Evolutionary conservation across 2,113 vertebrate species (phyloP).

Genomic region (Rhizomys pruinosus): DNA sequence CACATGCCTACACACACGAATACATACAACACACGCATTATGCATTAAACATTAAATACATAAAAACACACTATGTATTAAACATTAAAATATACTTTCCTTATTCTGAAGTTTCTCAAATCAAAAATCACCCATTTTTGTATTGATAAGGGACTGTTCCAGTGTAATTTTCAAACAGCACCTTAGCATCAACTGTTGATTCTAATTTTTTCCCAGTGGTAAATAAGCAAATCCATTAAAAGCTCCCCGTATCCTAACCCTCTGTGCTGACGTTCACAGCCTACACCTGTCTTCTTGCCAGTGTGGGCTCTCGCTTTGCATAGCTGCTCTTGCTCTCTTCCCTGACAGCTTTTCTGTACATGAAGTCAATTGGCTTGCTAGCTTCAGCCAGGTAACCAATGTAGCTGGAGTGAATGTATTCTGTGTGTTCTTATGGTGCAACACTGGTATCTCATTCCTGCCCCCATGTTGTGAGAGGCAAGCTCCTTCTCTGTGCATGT

Average conservation of each 20-base stretch:
- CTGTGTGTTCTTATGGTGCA: neutral
- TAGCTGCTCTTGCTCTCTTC: conserved; percentile 68
- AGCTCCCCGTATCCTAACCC: conserved; percentile 23
- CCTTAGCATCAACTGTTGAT: neutral
- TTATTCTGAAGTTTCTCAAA: neutral
- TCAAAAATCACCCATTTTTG: conserved; percentile 22
- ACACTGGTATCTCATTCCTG: neutral
- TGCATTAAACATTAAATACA: neutral
- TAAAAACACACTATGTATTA: neutral
- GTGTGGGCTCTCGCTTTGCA: conserved; percentile 67
- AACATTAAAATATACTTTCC: conserved; percentile 20
- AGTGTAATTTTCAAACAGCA: neutral
- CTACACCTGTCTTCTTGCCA: conserved; percentile 51
- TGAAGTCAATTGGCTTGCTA: conserved; percentile 25
- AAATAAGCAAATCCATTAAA: conserved; percentile 24
- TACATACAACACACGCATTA: neutral
- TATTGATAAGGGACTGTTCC: neutral
- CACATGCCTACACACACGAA: neutral
- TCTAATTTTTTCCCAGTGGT: neutral
- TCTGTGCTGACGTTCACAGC: conserved; percentile 55
- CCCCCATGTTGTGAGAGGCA: neutral
- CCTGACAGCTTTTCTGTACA: conserved; percentile 73
- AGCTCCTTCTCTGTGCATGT: neutral
- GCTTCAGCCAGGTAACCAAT: neutral
- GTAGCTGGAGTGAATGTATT: neutral